A percentile compares a stretch with the other conserved stretches of the same genome.
Evolutionary conservation across 2,888 invertebrate genomes (phyloP).

Genomic region (Hypsopygia costalis): DNA sequence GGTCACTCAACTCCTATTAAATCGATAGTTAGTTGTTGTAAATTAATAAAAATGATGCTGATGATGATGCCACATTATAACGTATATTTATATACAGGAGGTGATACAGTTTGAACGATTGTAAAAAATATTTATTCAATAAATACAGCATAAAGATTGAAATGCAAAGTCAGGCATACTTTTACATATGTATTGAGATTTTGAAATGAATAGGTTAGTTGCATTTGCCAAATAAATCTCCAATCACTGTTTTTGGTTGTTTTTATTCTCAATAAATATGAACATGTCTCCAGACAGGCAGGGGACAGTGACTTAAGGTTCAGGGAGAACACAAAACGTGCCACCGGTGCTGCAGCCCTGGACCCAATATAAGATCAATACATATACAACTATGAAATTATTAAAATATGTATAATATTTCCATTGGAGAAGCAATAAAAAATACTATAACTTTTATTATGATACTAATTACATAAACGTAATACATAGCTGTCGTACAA

Average conservation of each 20-base stretch:
- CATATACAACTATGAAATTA: no score
- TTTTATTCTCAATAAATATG: no score
- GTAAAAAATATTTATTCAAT: conserved; percentile 62
- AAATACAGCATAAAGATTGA: conserved; percentile 34
- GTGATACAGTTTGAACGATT: conserved; percentile 43
- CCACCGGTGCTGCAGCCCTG: no score
- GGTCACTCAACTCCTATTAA: conserved; percentile 65
- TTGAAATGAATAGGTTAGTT: conserved; percentile 70
- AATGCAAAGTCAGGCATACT: conserved; percentile 49
- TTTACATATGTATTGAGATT: conserved; percentile 70
- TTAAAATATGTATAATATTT: no score
- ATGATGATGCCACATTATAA: conserved; percentile 34
- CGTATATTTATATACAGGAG: conserved; percentile 42
- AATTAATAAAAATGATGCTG: conserved; percentile 25
- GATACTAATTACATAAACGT: no score
- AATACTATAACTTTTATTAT: no score
- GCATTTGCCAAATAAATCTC: conserved; percentile 79
- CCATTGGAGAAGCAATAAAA: no score
- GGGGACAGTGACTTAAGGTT: no score
- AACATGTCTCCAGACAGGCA: no score
- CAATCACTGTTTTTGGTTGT: conserved; percentile 60
- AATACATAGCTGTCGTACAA: no score
- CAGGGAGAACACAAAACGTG: no score
- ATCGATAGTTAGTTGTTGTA: conserved; percentile 47
- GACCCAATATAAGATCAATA: no score